Evolutionary conservation across 2,888 invertebrate species (phyloP), one percentile per base, ranked within the genome.

Genomic region (Caenorhabditis sp.): DNA sequence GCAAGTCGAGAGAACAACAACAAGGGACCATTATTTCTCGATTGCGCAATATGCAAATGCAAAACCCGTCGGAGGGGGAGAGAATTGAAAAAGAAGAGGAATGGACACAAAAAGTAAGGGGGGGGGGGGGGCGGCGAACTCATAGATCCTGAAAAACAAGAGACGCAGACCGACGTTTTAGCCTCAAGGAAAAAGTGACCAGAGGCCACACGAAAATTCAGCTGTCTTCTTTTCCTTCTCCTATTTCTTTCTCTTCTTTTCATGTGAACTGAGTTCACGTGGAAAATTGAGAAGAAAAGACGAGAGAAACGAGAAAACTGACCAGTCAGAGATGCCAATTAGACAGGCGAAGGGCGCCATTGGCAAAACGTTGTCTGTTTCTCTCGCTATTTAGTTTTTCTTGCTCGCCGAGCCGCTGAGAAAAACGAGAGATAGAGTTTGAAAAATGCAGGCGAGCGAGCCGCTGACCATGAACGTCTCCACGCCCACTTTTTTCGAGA

Each of bases 41-140:
- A 78, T 78, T 78, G 75, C 78, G 78, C 78, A 78, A 78, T 78
- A 78, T 78, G 78, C 78, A 78, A 78, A 78, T 78, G 78, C 69
- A 63, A 62, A 62, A 36, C 21, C 23, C 10, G 51, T 3, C 21
- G 51, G n/a, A 21, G 5, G 50, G 21, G 50, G 27, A 14, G 14
- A 23, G 51, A 51, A 23, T 43, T 17, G 49, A 21, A 36, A 49
- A 36, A 49, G 57, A 36, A 53, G 27, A 49, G 60, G 55, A n/a
- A 19, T 10, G 43, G 43, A 43, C 43, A 43, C 43, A 43, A 43
- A 43, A 43, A 43, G 43, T 43, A 43, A 10, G 14, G 17, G 43
- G 14, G 43, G 14, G 62, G 61, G 69, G 66, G 66, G 73, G 51
- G 21, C 51, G 51, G 19, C 17, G 19, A 49, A 62, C 60, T 62